Evolutionary conservation across 2,113 vertebrate genomes (phyloP), one percentile per base, ranked within the genome.

Genomic region (Cephalopholis sonnerati): DNA sequence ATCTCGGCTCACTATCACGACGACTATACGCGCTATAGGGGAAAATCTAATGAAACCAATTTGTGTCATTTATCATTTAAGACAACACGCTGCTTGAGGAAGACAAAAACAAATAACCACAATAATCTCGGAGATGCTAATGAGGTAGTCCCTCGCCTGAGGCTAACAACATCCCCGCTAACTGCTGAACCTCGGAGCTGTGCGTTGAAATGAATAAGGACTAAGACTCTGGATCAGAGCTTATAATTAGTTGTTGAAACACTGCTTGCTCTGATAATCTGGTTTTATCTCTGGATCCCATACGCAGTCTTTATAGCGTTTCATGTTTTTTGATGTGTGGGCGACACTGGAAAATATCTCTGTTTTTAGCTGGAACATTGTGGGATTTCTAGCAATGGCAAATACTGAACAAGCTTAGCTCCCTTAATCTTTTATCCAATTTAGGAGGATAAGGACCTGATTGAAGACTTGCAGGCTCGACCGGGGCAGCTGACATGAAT

Each of bases 391-490:
- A 78, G 61, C 51, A 76, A 74, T 11, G 48, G 64, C 61, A 85
- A 88, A 83, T 51, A 83, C 81, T 79, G 75, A 82, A 81, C 24
- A 53, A 72, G 84, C 83, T 83, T 79, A 88, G 81, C 64, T 70
- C 61, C 79, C 27, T 54, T 94, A 89, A 94, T 93, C 85, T 90
- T 81, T 87, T 54, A 92, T 92, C 77, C 89, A 90, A 85, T 92
- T 90, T 77, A 67, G 79, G 53, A 9, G 62, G 82, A 93, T 84
- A 53, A 82, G 81, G 83, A 78, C 62, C 51, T 69, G 74, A 79
- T 54, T 84, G 85, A 71, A 76, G 79, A 80, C 24, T 44, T 55
- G 50, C 12, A 8, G 55, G 12, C 51, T 79, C 50, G 24, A 79
- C 71, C 82, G 8, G 13, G 18, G 27, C 75, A 58, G 69, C 58